phyloP scores from a whole-genome alignment of 35 echinoderm and acorn worm genomes.

The Ophiothrix spiculata region DNA sequence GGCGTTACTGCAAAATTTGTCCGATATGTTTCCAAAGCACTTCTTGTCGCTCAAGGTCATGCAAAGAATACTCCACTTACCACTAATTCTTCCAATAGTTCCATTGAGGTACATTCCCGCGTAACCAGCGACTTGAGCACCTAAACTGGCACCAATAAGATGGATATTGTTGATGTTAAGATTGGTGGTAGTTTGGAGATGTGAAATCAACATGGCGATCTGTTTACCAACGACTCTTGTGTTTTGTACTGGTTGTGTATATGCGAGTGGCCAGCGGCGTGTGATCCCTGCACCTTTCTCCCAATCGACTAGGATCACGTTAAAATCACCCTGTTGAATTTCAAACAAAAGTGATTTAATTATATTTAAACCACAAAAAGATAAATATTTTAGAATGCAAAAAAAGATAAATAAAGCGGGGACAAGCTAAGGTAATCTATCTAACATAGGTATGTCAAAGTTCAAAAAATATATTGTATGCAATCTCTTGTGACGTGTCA shows the following conservation, averaged over 20 bases:
- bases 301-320: conserved; percentile 82
- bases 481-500: too few relatives aligned
- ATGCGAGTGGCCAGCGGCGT: conserved; percentile 39
- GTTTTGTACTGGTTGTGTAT: conserved; percentile 81
- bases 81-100: conserved; percentile 59
- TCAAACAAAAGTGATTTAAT: too few relatives aligned
- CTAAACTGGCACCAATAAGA: conserved; percentile 82
- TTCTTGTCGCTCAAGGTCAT: too few relatives aligned
- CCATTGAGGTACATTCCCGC: conserved; percentile 42
- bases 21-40: too few relatives aligned
- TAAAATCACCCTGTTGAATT: conserved; percentile 37
- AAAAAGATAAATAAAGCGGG: too few relatives aligned
- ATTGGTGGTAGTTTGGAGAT: conserved; percentile 15
- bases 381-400: too few relatives aligned
- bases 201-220: conserved; percentile 45
- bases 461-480: too few relatives aligned
- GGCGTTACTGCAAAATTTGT: too few relatives aligned
- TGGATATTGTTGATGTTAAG: conserved; percentile 27
- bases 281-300: conserved; percentile 48
- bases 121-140: conserved; percentile 81
- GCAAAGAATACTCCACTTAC: too few relatives aligned
- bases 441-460: too few relatives aligned
- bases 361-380: too few relatives aligned
- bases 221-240: conserved; percentile 73
- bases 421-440: too few relatives aligned